Evolutionary conservation across 2,888 invertebrate genomes (phyloP).

Genomic region (Aethes cnicana): DNA sequence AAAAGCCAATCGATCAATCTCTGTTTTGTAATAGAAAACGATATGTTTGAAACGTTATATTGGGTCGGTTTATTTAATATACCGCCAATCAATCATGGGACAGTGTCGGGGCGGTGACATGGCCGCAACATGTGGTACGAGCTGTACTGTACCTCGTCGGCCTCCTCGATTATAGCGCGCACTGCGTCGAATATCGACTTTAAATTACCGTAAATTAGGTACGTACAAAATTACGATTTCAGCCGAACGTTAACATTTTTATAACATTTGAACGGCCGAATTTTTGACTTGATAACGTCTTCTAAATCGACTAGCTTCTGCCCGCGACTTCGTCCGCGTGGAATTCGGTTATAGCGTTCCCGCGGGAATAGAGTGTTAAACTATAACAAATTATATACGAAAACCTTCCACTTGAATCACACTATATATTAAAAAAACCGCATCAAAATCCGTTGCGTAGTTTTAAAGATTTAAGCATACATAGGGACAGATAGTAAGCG

Average conservation of each 20-base stretch:
- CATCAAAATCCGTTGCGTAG: too few relatives aligned
- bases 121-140: constrained; percentile 65
- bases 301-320: too few relatives aligned
- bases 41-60: constrained; percentile 77
- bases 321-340: too few relatives aligned
- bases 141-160: neutral
- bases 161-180: constrained; percentile 13
- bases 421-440: too few relatives aligned
- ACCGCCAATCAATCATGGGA: constrained; percentile 71
- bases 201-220: too few relatives aligned
- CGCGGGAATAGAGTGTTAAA: too few relatives aligned
- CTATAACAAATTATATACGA: too few relatives aligned
- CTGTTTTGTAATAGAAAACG: constrained; percentile 61
- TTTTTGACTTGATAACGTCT: too few relatives aligned
- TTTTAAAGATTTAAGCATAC: too few relatives aligned
- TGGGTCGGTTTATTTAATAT: constrained; percentile 75
- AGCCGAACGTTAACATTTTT: constrained; percentile 2
- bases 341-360: too few relatives aligned
- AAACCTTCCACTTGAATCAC: too few relatives aligned
- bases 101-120: constrained; percentile 67
- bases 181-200: constrained; percentile 11
- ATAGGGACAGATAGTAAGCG: too few relatives aligned
- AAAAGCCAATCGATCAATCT: constrained; percentile 70
- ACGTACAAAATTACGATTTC: constrained; percentile 18
- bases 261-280: neutral